Evolutionary conservation across 2,888 invertebrate species (phyloP), one percentile per base, ranked within the genome.

Genomic region (Noctua pronuba): DNA sequence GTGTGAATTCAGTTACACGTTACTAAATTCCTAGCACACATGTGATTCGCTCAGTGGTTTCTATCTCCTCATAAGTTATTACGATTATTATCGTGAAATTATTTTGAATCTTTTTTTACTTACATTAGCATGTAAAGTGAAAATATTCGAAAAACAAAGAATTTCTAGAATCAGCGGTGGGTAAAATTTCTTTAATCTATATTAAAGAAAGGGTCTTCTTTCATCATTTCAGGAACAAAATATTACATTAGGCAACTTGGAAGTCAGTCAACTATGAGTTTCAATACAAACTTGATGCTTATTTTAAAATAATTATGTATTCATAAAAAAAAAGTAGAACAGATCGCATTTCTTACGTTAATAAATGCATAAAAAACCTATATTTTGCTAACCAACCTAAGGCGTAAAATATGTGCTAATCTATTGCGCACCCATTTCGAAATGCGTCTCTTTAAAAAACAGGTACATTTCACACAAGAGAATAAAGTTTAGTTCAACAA

Each of bases 401-500:
- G 44, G 35, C 75, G 82, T 75, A 75, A 82, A 75, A 58, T 66
- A 75, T 58, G 65, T 79, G 82, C 66, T 60, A 67, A 67, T 74
- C 70, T 71, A 82, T 73, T 81, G 69, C 76, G 82, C 72, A 73
- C 58, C 58, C 46, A 83, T 86, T 84, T 84, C 64, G 38, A 86
- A 84, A 84, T 75, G 73, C 49, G 52, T 78, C 67, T 71, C 73
- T 71, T 85, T 85, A 83, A 86, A 83, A 85, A 79, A 79, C 80
- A 86, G 66, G 76, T 75, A 78, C 82, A 70, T 28, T 44, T 52
- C 67, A 71, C 74, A 83, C 82, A 83, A 80, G 85, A 86, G 86
- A 90, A 89, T 90, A 90, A 83, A 89, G 89, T 91, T 92, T 90
- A 89, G 88, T 89, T 88, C 85, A 88, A 90, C 85, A 90, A 91